Evolutionary conservation across 92 coral and sea anemone genomes (phyloP).

Genomic region (Diadumene lineata): DNA sequence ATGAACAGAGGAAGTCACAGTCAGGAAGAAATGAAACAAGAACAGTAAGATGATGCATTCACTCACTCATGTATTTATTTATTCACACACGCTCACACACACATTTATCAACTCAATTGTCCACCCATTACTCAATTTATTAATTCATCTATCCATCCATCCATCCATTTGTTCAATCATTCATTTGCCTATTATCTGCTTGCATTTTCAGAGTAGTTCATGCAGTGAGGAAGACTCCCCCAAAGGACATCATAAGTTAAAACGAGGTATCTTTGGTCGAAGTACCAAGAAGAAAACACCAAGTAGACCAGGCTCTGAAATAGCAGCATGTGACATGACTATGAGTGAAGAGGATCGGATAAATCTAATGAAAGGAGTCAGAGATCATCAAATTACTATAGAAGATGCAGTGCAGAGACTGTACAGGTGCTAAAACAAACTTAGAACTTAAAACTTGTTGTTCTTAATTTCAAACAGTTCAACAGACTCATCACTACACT

Average conservation of each 20-base stretch:
- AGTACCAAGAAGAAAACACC: slow-evolving; percentile 75
- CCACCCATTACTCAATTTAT: neutral
- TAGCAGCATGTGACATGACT: slow-evolving; percentile 77
- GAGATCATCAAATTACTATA: slow-evolving; percentile 63
- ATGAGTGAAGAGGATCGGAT: slow-evolving; percentile 90
- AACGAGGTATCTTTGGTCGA: slow-evolving; percentile 73
- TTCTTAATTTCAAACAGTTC: no score
- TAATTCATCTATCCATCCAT: neutral
- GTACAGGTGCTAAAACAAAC: no score
- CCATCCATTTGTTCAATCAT: neutral
- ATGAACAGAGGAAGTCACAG: slow-evolving; percentile 19
- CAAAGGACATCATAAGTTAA: slow-evolving; percentile 60
- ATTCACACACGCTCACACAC: neutral
- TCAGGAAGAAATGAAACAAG: slow-evolving; percentile 6
- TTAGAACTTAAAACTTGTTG: no score
- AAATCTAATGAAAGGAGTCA: slow-evolving; percentile 77
- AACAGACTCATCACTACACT: no score
- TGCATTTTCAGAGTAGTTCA: slow-evolving; percentile 32
- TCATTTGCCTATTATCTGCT: neutral
- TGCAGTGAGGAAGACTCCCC: slow-evolving; percentile 66
- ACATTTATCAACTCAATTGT: neutral
- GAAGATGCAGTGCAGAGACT: slow-evolving; percentile 80
- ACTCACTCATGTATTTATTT: neutral
- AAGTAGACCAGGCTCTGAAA: slow-evolving; percentile 79
- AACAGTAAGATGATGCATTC: slow-evolving; percentile 1